Evolutionary conservation across 2,888 invertebrate genomes (phyloP), one percentile per base, ranked within the genome.

Genomic region (Drosophila eohydei): DNA sequence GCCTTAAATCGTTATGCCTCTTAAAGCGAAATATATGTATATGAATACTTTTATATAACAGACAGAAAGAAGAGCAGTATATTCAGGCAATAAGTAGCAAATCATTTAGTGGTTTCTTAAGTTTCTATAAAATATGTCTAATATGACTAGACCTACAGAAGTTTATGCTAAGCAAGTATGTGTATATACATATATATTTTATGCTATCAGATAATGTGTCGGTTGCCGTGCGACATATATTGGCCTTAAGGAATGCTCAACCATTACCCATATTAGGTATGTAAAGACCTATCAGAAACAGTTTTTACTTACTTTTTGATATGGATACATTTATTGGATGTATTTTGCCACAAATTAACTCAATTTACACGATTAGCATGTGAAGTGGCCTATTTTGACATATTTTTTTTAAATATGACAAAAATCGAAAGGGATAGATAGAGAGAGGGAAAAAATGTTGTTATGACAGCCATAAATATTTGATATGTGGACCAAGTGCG

Each of bases 391-490:
- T 40, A 51, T 50, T 66, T 9, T 14, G 36, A 34, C n/a, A 60
- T 34, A 51, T 51, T 36, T 30, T 51, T 36, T 30, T 52, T 52
- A 9, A 16, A 32, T n/a, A 9, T 36, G 14, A 30, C 41, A 21
- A 9, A 40, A 48, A 32, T 41, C 16, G 28, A 38, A 8, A 34
- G 14, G 34, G 32, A 14, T 11, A 43, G 21, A 43, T 9, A 12
- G 28, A 30, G 48, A 16, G 30, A 16, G 2, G 14, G 5, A 38
- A 38, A 16, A 9, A n/a, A 38, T 38, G 2, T 11, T 32, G 36
- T 21, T 32, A 21, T 28, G 40, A 44, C 46, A n/a, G 51, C 34
- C 34, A 46, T 71, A 68, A 84, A 85, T 72, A 72, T 74, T 72
- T 62, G 54, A 72, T 55, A 52, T 30, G 16, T 30, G 12, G 11